Percentiles rank a stretch among this genome's conserved stretches.
Evolutionary conservation across 2,113 vertebrate species (phyloP).

Genomic region (Theristicus caerulescens): DNA sequence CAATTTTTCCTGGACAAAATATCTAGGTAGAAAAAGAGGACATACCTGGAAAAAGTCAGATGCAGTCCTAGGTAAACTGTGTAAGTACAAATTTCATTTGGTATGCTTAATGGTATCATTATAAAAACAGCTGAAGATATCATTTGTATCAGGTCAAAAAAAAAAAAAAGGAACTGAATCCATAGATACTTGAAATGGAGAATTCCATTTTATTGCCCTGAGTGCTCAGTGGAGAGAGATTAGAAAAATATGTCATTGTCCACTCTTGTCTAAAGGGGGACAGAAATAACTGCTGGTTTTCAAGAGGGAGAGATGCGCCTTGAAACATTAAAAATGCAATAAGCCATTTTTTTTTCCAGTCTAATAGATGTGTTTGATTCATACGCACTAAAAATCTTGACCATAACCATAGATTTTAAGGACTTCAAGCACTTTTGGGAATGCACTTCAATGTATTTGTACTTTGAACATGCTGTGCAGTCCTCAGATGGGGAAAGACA

Average conservation of each 20-base stretch:
- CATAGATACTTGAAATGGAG: background rate
- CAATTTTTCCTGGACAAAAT: background rate
- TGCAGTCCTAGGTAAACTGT: background rate
- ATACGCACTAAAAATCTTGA: background rate
- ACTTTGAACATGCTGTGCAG: background rate
- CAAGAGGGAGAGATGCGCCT: background rate
- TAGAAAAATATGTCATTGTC: background rate
- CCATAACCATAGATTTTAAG: background rate
- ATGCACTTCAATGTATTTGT: background rate
- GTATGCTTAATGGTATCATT: background rate
- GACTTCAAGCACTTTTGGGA: background rate
- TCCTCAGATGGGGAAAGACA: background rate
- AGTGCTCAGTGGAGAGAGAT: background rate
- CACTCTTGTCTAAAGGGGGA: background rate
- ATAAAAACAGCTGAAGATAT: background rate
- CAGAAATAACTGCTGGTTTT: background rate
- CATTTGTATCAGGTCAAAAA: background rate
- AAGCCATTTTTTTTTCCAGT: background rate
- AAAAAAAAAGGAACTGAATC: background rate
- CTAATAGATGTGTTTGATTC: background rate
- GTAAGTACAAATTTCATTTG: background rate
- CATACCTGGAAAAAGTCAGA: background rate
- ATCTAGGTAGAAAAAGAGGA: background rate
- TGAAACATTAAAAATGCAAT: background rate
- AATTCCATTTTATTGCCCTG: background rate